Evolutionary conservation across 2,797 vertebrate genomes (phyloP), one percentile per base, ranked within the genome.

Genomic region (Tragelaphus oryx): DNA sequence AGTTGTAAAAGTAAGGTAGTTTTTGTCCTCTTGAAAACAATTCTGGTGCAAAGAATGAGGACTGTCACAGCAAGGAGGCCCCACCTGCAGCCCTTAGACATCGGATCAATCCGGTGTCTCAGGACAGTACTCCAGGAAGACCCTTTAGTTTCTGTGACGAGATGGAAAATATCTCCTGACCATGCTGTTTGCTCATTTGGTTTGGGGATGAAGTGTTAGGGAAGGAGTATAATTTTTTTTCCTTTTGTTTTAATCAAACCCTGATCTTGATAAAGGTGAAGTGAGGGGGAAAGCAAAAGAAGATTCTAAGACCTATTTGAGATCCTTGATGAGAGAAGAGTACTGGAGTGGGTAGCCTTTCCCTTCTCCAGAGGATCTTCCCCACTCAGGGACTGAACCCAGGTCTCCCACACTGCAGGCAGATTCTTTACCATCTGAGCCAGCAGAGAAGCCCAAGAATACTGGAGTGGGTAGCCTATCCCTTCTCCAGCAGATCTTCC

Each of bases 11-110:
- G 89, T 74, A 65, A 94, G 84, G 83, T 7, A 17, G 57, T n/a
- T 60, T 94, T 46, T 89, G 62, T 96, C 62, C 78, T 83, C 85
- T 90, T 78, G 50, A 81, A 87, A 93, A 92, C 30, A 82, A 68
- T n/a, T 55, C 93, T 44, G 37, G 41, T 79, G 57, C 80, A 92
- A 89, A 50, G 82, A 75, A 92, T 68, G 57, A 74, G 33, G 74
- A 83, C 3, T 96, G 92, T 91, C 87, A 85, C 55, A 81, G 79
- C 80, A 88, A 62, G 41, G 33, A 60, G 74, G 9, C 65, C 94
- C 60, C 75, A 10, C n/a, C 2, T 3, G 55, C 44, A 65, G 46
- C 37, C 24, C 33, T 26, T 2, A 22, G 8, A 81, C 41, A 41
- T 41, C 44, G 2, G 30, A 37, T 41, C 80, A 37, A 62, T 22